Percentiles rank a stretch among this genome's conserved stretches.
phyloP scores from a whole-genome alignment of 92 coral and sea anemone genomes.

The Montipora capitata region DNA sequence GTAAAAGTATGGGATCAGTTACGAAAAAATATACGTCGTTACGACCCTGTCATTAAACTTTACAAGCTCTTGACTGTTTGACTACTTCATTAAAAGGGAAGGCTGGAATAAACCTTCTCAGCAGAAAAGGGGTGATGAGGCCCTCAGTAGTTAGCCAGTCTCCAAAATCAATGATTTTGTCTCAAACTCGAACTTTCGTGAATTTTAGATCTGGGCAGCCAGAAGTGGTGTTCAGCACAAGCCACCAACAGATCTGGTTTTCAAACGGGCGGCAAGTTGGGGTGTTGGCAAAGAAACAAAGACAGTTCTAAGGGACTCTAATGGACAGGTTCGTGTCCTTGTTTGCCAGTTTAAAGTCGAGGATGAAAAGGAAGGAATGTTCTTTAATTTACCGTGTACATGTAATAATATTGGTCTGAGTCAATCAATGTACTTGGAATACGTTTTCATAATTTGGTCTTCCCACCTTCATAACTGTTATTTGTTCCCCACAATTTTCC shows the following conservation, averaged over 20 bases:
- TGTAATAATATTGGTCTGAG: no score
- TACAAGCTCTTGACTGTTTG: no score
- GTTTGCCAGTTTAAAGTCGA: not conserved
- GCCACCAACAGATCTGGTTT: conserved; percentile 89
- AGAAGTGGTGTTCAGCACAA: conserved; percentile 90
- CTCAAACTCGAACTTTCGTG: not conserved
- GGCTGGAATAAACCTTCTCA: no score
- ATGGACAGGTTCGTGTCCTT: conserved; percentile 90
- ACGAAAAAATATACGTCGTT: no score
- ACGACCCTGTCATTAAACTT: no score
- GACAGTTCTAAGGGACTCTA: conserved; percentile 80
- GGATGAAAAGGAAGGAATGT: not conserved
- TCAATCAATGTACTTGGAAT: not conserved
- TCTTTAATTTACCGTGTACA: no score
- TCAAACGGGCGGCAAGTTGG: conserved; percentile 88
- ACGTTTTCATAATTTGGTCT: not conserved
- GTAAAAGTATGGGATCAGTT: no score
- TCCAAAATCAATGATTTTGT: not conserved
- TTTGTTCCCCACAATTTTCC: not conserved
- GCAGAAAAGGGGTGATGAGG: not conserved
- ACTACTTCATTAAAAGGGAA: no score
- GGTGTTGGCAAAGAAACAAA: conserved; percentile 88
- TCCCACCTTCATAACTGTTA: not conserved
- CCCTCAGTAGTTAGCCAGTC: not conserved
- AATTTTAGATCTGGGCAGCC: conserved; percentile 85